Evolutionary conservation across 2,888 invertebrate genomes (phyloP), one percentile per base, ranked within the genome.

Genomic region (Byasa hedistus): DNA sequence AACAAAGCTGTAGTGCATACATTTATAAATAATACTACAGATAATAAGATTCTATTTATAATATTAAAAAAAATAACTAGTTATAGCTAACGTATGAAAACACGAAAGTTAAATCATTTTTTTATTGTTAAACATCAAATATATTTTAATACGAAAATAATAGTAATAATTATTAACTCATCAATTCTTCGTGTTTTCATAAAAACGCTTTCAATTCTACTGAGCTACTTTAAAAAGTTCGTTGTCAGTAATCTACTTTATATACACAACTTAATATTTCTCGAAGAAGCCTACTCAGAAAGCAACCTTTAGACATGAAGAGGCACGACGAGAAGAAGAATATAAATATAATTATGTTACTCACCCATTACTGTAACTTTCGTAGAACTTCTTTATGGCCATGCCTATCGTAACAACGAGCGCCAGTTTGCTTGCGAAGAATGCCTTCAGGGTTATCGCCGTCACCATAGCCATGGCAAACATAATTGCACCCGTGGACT

Each of bases 381-480:
- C 94, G 79, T 95, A 93, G 17, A 94, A 79, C 75, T 92, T 93
- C 81, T 94, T 94, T 69, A 92, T 78, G 5, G 94, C 91, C 80
- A 95, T 91, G 70, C 93, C 90, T 0, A 91, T 86, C 0, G 95
- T 94, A 17, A 94, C 92, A n/a, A 95, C 72, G 17, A 95, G 83
- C 0, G 95, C 95, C 69, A 95, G 76, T 76, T 95, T 95, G 61
- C 95, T 95, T 57, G 95, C 92, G n/a, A 94, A 81, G 71, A 95
- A 89, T 0, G 96, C 94, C 79, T 96, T 95, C 12, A 96, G 75
- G 0, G 95, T 94, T 3, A 95, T 83, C 12, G 93, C 80, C 0
- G 94, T 93, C 36, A 95, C 93, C 1, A 93, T 87, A 51, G 93
- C 92, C 68, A 95, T 85, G 0, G 93, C 93, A 59, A 95, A 89